These are phyloP conservation scores for Mohoua ochrocephala DNA, from an alignment of 2,113 vertebrate genomes.

Conservation along the genomic window DNA sequence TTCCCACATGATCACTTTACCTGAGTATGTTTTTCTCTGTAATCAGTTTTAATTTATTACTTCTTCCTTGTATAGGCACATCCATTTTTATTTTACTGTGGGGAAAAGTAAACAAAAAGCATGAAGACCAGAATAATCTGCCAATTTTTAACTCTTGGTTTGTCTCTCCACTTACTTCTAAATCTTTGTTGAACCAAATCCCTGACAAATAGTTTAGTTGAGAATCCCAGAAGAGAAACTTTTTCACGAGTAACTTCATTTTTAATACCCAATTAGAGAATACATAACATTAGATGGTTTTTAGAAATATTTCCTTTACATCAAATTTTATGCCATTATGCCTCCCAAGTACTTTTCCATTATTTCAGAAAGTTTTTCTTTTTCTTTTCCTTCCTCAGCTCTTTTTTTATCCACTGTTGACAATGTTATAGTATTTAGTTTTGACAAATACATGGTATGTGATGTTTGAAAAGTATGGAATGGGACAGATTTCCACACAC, in stretches of 20 bases:
- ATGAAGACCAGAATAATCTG: background rate
- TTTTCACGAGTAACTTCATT: background rate
- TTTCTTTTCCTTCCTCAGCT: background rate
- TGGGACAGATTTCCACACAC: background rate
- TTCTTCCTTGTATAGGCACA: background rate
- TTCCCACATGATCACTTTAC: background rate
- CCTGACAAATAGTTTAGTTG: background rate
- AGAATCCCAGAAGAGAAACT: background rate
- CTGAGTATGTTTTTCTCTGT: background rate
- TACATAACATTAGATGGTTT: background rate
- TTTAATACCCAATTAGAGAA: background rate
- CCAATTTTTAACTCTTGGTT: background rate
- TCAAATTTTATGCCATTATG: background rate
- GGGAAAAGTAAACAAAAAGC: background rate
- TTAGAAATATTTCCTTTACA: background rate
- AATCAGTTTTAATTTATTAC: background rate
- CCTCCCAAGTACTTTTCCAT: background rate
- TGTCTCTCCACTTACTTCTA: background rate
- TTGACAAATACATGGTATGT: background rate
- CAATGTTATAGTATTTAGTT: background rate
- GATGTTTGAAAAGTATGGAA: background rate
- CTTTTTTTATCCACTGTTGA: background rate
- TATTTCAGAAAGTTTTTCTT: background rate
- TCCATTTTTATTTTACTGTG: background rate
- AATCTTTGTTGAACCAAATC: background rate